phyloP scores from a whole-genome alignment of 2,888 invertebrate genomes.

The Leptogaster cylindrica region DNA sequence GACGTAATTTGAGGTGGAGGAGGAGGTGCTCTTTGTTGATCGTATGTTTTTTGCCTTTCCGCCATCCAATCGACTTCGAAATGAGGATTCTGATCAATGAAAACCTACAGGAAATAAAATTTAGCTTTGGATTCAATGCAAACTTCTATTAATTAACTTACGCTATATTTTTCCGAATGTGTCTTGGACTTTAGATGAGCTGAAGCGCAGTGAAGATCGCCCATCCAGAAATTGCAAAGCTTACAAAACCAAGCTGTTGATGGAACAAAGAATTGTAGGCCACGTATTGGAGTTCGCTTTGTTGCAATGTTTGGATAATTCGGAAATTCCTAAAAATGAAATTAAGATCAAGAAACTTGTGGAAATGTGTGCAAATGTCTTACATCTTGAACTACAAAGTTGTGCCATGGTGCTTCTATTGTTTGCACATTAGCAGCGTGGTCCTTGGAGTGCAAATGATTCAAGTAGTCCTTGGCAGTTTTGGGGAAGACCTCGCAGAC shows the following conservation, averaged over 20 bases:
- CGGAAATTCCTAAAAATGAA: conserved; percentile 66
- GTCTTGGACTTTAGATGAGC: conserved; percentile 80
- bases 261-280: conserved; percentile 86
- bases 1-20: conserved; percentile 53
- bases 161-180: conserved; percentile 82
- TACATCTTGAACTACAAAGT: conserved; percentile 56
- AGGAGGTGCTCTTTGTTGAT: conserved; percentile 61
- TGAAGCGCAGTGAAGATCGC: conserved; percentile 86
- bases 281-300: conserved; percentile 83
- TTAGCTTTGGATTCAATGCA: conserved; percentile 4
- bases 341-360: conserved; percentile 9
- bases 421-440: conserved; percentile 66
- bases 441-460: conserved; percentile 79
- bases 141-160: conserved; percentile 63
- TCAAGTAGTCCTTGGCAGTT: conserved; percentile 83
- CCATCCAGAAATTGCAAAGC: conserved; percentile 85
- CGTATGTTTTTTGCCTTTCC: conserved; percentile 76
- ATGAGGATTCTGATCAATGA: conserved; percentile 82
- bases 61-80: conserved; percentile 89
- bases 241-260: conserved; percentile 91
- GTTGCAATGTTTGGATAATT: conserved; percentile 73
- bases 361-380: conserved; percentile 28
- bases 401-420: conserved; percentile 60
- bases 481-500: conserved; percentile 85
- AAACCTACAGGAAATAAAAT: conserved; percentile 66